Conservation (phyloP, 2,888 invertebrate species). For the Mesochorus sp. region DNA sequence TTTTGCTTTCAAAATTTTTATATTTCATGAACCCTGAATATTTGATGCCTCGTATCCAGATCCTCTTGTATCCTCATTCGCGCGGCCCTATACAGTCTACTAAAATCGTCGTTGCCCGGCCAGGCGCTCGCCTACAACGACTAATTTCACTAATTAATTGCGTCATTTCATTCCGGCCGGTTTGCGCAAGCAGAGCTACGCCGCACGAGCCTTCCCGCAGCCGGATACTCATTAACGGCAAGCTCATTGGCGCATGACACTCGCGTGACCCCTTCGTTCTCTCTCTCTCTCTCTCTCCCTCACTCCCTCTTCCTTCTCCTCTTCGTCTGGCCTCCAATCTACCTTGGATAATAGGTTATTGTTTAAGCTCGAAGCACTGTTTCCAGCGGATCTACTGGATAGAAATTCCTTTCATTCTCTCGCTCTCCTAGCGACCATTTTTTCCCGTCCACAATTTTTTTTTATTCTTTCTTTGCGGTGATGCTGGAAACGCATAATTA, state of each 20-base stretch:
- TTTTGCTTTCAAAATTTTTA: neutral
- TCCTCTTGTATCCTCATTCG: neutral
- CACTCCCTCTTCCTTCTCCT: neutral
- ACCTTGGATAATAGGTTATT: constrained; percentile 51
- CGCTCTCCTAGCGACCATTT: neutral
- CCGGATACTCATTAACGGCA: constrained; percentile 66
- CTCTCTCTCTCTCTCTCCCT: too few relatives aligned
- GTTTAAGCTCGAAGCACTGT: constrained; percentile 33
- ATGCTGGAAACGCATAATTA: too few relatives aligned
- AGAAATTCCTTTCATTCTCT: neutral
- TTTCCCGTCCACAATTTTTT: neutral
- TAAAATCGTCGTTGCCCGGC: constrained; percentile 26
- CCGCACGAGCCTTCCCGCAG: neutral
- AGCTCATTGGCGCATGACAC: constrained; percentile 57
- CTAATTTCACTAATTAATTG: constrained; percentile 69
- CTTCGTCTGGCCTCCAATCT: constrained; percentile 12
- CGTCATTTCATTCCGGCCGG: constrained; percentile 62
- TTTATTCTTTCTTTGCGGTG: neutral
- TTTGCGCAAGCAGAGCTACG: constrained; percentile 33
- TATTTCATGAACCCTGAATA: neutral
- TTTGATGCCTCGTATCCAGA: neutral
- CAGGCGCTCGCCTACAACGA: constrained; percentile 25
- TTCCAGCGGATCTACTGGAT: constrained; percentile 15
- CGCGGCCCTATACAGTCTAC: neutral
- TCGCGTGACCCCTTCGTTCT: constrained; percentile 33